Evolutionary conservation across 2,113 vertebrate species (phyloP), one percentile per base, ranked within the genome.

Genomic region (Tychaedon coryphoeus): DNA sequence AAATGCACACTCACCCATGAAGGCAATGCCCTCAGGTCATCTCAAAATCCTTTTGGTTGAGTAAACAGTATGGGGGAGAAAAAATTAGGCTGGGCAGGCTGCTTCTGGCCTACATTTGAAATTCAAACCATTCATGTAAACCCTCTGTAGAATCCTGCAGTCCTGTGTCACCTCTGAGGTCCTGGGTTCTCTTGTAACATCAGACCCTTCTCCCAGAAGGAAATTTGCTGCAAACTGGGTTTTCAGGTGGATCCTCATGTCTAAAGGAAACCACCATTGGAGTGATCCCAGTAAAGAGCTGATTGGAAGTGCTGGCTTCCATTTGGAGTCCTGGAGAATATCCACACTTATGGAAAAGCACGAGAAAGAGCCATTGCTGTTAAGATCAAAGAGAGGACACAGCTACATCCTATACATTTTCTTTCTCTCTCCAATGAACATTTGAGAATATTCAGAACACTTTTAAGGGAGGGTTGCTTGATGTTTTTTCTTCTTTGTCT

Each of bases 1-100:
- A 94, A 94, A 65, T 56, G 51, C 78, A 80, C 56, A 14, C 25
- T 95, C 85, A 90, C 74, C 77, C 93, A 64, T 79, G 85, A 94
- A 93, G 47, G 67, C 87, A 82, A 50, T 83, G 26, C 57, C 91
- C 85, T 72, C 38, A 54, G 66, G 90, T 79, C 20, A 2, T 79
- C 62, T 90, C 74, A 91, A 95, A 93, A 62, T 45, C 50, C 36
- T 92, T 84, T 92, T 84, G 67, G 85, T 67, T 94, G 93, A 93
- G 90, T 86, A 74, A 93, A 92, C 85, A 93, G 53, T 42, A 29
- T 0, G 2, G 48, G 28, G 33, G 75, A 86, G 66, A 50, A 87
- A 47, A 84, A 76, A 95, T 24, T 5, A 75, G 92, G 51, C 64
- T 93, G 62, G 50, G 26, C 0, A 0, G n/a, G n/a, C 78, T 84